Base-by-base conservation (phyloP, 2,113 vertebrate genomes). In the Callipepla californica region DNA sequence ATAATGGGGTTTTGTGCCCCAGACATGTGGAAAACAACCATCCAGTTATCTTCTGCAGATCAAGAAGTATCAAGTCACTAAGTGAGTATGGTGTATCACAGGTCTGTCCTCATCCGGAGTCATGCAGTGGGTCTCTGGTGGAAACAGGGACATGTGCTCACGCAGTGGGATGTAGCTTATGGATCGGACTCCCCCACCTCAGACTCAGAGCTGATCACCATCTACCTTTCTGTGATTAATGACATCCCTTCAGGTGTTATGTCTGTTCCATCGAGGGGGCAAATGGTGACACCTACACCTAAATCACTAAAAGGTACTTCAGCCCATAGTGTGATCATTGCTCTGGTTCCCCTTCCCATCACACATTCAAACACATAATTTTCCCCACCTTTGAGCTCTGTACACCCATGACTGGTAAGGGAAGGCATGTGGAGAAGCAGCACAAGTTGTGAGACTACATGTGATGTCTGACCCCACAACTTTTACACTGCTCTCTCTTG, bases 371-470 rank as follows among this genome's bases (percentile, higher is more conserved):
- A 12, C 8, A 12, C 45, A 69, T 34, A 11, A 36, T 13, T 23
- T 69, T 11, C n/a, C 16, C 36, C 61, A 62, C 15, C 42, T 63
- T 18, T 28, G 72, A n/a, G 30, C 12, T 62, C 59, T 83, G 12
- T 30, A n/a, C 26, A 55, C 6, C 23, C 5, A 30, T 2, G 1
- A 3, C 20, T 61, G 20, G 7, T 13, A 40, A 66, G 38, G 25
- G 68, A 69, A 77, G 77, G 23, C 12, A n/a, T 3, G 3, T 23
- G 36, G 32, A 47, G n/a, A 88, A 69, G 77, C 44, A 47, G 34
- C 9, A n/a, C 7, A 15, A 0, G 0, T 1, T 0, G 5, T 58
- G 8, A 26, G 20, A 30, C 40, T 68, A 65, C 28, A 23, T 8
- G 38, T 19, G 23, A 55, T 59, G 87, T 85, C 75, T 59, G 28